Percentiles rank a stretch among this genome's conserved stretches.
Conservation (phyloP, 2,888 invertebrate genomes). For the Caenorhabditis sp. region DNA sequence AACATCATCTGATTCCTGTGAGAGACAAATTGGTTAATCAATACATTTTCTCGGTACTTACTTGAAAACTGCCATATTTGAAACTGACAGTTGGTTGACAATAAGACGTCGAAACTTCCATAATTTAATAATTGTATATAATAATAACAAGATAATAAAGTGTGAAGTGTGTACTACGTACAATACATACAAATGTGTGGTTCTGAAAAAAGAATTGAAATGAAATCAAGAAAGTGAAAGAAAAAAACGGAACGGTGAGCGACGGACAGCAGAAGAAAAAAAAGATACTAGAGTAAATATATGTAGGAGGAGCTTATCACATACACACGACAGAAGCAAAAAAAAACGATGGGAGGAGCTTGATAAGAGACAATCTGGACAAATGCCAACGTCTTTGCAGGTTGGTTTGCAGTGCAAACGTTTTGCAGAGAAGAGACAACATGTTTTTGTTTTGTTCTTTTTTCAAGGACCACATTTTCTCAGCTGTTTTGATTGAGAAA, state of each 20-base stretch:
- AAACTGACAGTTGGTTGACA: slow-evolving; percentile 36
- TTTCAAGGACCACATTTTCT: too few species aligned
- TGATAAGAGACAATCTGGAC: neutral
- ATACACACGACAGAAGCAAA: neutral
- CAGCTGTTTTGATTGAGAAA: too few species aligned
- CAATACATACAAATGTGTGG: slow-evolving; percentile 32
- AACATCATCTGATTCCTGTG: slow-evolving; percentile 22
- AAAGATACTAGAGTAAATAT: slow-evolving; percentile 3
- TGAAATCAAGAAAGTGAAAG: slow-evolving; percentile 2
- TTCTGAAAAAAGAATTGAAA: neutral
- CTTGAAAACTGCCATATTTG: slow-evolving; percentile 42
- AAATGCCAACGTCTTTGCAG: too few species aligned
- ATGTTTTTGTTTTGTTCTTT: too few species aligned
- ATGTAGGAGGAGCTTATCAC: neutral
- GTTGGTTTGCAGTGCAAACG: too few species aligned
- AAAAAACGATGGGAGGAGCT: neutral
- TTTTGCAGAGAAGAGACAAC: too few species aligned
- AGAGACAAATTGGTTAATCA: too few species aligned
- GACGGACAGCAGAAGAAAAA: neutral
- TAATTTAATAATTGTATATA: slow-evolving; percentile 12
- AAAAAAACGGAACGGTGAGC: slow-evolving; percentile 3
- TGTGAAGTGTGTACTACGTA: slow-evolving; percentile 24
- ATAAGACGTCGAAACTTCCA: slow-evolving; percentile 44
- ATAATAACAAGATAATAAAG: slow-evolving; percentile 1
- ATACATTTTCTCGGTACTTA: neutral